These are phyloP conservation scores for Panulirus ornatus DNA, from an alignment of 1,140 invertebrate genomes.

Conservation along the genomic window DNA sequence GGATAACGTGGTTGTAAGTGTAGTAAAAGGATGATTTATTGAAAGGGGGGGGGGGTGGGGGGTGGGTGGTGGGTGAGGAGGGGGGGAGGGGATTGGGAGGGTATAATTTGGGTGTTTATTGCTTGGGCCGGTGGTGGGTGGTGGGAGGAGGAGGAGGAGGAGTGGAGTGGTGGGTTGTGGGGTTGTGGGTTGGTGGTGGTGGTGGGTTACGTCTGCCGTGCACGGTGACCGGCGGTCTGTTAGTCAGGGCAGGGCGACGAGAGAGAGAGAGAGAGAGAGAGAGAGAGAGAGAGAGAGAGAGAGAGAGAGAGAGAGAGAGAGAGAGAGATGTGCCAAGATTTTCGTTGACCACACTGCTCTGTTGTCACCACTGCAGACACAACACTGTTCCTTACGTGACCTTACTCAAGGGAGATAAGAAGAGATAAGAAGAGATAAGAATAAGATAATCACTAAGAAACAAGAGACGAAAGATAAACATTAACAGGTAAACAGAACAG, in stretches of 20 bases:
- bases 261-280: constrained; percentile 1
- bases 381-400: no score
- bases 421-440: no score
- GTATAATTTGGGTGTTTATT: neutral
- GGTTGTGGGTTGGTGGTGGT: no score
- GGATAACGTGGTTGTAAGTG: constrained; percentile 26
- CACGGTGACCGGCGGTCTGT: constrained; percentile 42
- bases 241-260: constrained; percentile 14
- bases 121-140: neutral
- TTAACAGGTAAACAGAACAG: no score
- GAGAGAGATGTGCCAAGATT: no score
- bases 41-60: constrained; percentile 32
- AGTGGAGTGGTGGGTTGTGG: no score
- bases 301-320: neutral
- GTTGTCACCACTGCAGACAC: neutral
- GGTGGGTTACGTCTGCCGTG: constrained; percentile 32
- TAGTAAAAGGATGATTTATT: constrained; percentile 34
- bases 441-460: neutral
- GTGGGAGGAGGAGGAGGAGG: no score
- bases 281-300: constrained; percentile 6
- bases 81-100: constrained; percentile 10
- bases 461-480: no score
- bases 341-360: neutral
- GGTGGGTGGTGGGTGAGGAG: no score
- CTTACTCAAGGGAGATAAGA: no score